Conservation (phyloP, 2,113 vertebrate genomes). For the Tragelaphus imberbis region DNA sequence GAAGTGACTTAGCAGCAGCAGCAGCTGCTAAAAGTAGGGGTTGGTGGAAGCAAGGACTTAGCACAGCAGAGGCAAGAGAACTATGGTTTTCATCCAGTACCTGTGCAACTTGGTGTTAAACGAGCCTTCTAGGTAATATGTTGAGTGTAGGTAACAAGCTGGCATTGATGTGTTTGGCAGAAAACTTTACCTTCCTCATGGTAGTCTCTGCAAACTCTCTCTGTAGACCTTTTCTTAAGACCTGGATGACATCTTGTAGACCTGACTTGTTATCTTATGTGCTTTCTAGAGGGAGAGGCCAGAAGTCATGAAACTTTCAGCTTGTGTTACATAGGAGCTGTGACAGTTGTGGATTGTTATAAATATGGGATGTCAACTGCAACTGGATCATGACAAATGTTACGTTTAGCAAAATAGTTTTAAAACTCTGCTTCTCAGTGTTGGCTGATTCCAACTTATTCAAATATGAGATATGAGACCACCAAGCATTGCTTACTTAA, state of each 20-base stretch:
- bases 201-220: background rate
- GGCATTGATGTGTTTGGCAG: background rate
- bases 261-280: background rate
- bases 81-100: background rate
- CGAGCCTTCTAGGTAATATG: accelerated
- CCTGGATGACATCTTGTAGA: too few relatives aligned
- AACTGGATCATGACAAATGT: background rate
- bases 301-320: background rate
- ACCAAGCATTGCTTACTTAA: background rate
- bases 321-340: background rate
- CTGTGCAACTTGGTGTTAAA: background rate
- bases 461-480: too few relatives aligned
- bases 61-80: background rate
- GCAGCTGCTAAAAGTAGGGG: background rate
- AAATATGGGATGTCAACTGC: too few relatives aligned
- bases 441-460: background rate
- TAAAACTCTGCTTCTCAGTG: background rate
- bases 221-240: background rate
- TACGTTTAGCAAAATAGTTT: background rate
- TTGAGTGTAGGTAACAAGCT: background rate
- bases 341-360: background rate
- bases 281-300: background rate
- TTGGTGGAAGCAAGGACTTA: background rate
- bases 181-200: background rate
- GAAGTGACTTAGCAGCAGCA: too few relatives aligned